phyloP scores from a whole-genome alignment of 2,888 invertebrate species.

The Pecten maximus region DNA sequence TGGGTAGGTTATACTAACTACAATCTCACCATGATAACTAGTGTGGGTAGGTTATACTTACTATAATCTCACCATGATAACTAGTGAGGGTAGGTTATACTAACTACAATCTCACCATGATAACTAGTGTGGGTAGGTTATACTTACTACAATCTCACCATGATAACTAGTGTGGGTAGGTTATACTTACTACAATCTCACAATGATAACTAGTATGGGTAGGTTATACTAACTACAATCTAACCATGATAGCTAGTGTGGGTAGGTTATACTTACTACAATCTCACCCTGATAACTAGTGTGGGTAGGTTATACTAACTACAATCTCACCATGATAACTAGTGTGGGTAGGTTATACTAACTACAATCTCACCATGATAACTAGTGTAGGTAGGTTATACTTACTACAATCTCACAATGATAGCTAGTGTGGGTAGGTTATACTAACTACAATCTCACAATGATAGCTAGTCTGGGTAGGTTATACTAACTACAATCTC shows the following conservation, averaged over 20 bases:
- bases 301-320: not conserved
- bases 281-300: too few species aligned
- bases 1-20: conserved; percentile 78
- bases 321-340: not conserved
- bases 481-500: too few species aligned
- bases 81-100: conserved; percentile 78
- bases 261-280: too few species aligned
- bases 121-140: conserved; percentile 78
- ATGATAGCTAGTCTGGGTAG: too few species aligned
- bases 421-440: not conserved
- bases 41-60: conserved; percentile 77
- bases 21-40: conserved; percentile 73
- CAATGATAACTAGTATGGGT: conserved; percentile 79
- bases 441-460: too few species aligned
- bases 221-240: conserved; percentile 58
- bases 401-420: not conserved
- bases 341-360: not conserved
- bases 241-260: too few species aligned
- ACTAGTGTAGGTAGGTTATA: conserved; percentile 38
- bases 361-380: too few species aligned
- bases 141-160: conserved; percentile 63
- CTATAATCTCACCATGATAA: conserved; percentile 74
- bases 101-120: conserved; percentile 70
- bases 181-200: conserved; percentile 53
- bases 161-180: conserved; percentile 79